Evolutionary conservation across 1,140 invertebrate species (phyloP).

Genomic region (Aradophagus sp.): DNA sequence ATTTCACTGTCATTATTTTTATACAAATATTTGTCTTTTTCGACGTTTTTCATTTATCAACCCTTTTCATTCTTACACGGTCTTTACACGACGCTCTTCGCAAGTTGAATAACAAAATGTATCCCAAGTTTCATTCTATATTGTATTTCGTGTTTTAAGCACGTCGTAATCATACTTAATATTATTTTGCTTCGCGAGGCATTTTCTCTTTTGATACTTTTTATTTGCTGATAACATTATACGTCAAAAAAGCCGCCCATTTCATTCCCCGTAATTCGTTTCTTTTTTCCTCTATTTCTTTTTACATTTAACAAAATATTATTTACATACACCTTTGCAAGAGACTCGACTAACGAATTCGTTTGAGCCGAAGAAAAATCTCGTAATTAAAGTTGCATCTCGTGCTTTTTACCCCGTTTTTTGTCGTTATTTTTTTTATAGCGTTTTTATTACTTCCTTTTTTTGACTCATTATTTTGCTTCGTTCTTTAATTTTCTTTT

Average conservation of each 20-base stretch:
- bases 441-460: too few species aligned
- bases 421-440: neutral
- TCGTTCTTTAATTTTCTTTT: too few species aligned
- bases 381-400: slow-evolving; percentile 10
- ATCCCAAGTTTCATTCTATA: slow-evolving; percentile 12
- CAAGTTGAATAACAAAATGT: slow-evolving; percentile 36
- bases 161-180: slow-evolving; percentile 15
- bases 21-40: too few species aligned
- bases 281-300: too few species aligned
- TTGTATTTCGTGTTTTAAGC: slow-evolving; percentile 14
- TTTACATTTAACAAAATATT: too few species aligned
- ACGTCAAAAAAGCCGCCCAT: too few species aligned
- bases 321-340: slow-evolving; percentile 9
- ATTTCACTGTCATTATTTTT: too few species aligned
- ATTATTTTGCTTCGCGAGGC: slow-evolving; percentile 7
- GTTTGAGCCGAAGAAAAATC: neutral
- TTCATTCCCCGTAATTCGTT: too few species aligned
- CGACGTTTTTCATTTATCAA: too few species aligned
- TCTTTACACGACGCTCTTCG: slow-evolving; percentile 1
- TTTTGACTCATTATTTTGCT: too few species aligned
- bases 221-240: too few species aligned
- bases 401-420: neutral
- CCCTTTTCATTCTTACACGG: too few species aligned
- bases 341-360: slow-evolving; percentile 10
- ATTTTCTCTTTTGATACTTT: slow-evolving; percentile 15